Conservation (phyloP, 2,888 invertebrate species). For the Eugnorisma glareosa region DNA sequence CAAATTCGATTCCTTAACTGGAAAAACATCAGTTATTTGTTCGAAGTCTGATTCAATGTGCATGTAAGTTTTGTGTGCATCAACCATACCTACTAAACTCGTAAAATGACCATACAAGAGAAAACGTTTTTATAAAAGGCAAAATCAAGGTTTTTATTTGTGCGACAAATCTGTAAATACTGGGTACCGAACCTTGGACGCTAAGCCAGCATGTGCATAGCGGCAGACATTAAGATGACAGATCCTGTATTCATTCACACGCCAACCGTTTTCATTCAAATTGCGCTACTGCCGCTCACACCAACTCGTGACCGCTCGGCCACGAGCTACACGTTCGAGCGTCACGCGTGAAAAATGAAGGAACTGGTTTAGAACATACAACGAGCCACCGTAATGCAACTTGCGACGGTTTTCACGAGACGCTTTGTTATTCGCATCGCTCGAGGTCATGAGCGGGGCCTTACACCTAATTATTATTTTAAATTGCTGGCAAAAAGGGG, state of each 20-base stretch:
- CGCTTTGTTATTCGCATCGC: too few relatives aligned
- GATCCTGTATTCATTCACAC: conserved; percentile 59
- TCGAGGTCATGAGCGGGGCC: too few relatives aligned
- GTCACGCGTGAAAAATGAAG: background rate
- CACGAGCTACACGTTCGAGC: too few relatives aligned
- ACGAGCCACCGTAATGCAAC: too few relatives aligned
- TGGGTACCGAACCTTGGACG: conserved; percentile 2
- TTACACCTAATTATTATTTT: too few relatives aligned
- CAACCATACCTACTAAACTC: background rate
- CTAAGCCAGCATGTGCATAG: conserved; percentile 25
- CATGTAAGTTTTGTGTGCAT: background rate
- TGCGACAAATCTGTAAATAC: background rate
- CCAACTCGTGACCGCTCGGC: conserved; percentile 15
- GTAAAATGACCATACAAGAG: background rate
- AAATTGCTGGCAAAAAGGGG: too few relatives aligned
- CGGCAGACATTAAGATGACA: conserved; percentile 55
- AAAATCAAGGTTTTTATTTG: background rate
- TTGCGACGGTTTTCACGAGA: too few relatives aligned
- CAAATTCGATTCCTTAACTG: too few relatives aligned
- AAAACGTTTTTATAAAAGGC: background rate
- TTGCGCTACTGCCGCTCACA: conserved; percentile 22
- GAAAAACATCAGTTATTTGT: background rate
- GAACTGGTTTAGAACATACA: too few relatives aligned
- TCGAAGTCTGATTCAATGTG: background rate
- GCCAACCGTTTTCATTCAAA: conserved; percentile 61